Conservation (phyloP, 2,888 invertebrate species). For the Euspilapteryx auroguttella region DNA sequence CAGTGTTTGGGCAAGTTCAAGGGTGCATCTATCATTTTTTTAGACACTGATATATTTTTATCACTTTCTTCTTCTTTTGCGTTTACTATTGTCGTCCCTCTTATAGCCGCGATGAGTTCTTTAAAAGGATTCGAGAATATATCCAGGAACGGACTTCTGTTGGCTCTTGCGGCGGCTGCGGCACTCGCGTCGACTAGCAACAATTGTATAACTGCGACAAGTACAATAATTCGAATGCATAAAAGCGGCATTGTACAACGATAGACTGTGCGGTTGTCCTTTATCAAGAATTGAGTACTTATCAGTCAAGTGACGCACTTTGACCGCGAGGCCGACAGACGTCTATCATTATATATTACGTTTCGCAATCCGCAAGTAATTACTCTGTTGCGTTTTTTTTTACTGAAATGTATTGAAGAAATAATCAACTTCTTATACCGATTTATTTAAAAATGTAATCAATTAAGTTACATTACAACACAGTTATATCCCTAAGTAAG, state of each 20-base stretch:
- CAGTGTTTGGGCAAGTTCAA: conserved; percentile 9
- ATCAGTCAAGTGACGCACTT: conserved; percentile 3
- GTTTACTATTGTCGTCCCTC: no score
- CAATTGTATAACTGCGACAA: conserved; percentile 25
- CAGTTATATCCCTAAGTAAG: no score
- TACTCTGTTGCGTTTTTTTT: no score
- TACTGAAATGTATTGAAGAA: no score
- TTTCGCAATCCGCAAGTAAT: no score
- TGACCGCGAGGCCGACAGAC: conserved; percentile 1
- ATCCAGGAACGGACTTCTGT: conserved; percentile 13
- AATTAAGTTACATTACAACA: no score
- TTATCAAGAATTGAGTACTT: conserved; percentile 1
- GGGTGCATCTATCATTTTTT: conserved; percentile 36
- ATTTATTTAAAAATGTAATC: no score
- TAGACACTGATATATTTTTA: conserved; percentile 5
- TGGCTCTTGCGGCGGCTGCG: conserved; percentile 18
- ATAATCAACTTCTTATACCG: no score
- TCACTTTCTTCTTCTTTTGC: conserved; percentile 7
- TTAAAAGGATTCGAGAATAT: conserved; percentile 37
- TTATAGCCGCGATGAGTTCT: conserved; percentile 26
- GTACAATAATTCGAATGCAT: conserved; percentile 28
- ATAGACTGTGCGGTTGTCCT: conserved; percentile 11
- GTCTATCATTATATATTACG: not conserved
- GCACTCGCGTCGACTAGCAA: conserved; percentile 17
- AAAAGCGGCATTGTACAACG: conserved; percentile 36